Base-by-base conservation (phyloP, 1,140 invertebrate species). In the Macrosteles quadrilineatus region DNA sequence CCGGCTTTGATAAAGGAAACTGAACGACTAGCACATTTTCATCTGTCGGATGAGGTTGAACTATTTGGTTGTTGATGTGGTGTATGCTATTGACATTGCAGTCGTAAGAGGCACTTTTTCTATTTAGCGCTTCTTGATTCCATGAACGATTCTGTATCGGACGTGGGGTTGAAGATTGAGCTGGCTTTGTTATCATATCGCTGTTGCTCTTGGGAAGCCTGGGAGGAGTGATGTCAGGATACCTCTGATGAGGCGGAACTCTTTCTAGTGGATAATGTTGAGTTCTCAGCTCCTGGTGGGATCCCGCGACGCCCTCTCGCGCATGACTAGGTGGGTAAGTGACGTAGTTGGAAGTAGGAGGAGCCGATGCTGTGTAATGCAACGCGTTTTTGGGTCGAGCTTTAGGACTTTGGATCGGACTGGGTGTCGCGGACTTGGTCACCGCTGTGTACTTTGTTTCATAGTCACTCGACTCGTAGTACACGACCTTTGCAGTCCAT, bases 381-480 rank as follows among this genome's bases (percentile, higher is more conserved):
- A 63, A 59, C 53, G 43, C 57, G n/a, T 69, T 57, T 47, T 62
- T 72, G 14, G 55, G 70, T 36, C 68, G 29, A 32, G 72, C 72
- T 62, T 73, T 71, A 0, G 73, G 65, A 70, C 75, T 75, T 68
- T 75, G 71, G 17, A 72, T 71, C 2, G 76, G 75, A 65, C 75
- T 76, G 0, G 77, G 76, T 36, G 77, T 78, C 4, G 76, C 75
- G 4, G 77, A 75, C 14, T 67, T 68, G 0, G 71, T 68, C 32
- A 69, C 68, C 1, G 32, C 73, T 21, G 70, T 69, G 73, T 73
- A 65, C 70, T 76, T 73, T 47, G 74, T 63, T 68, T 69, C 73
- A 40, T 76, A 77, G 45, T 79, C 78, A 62, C 73, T 76, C 1
- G 76, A 77, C 47, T 79, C 78, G 69, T 76, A 77, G 66, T 77